Conservation (phyloP, 64 coral and sea anemone genomes). For the Acropora tenuis region DNA sequence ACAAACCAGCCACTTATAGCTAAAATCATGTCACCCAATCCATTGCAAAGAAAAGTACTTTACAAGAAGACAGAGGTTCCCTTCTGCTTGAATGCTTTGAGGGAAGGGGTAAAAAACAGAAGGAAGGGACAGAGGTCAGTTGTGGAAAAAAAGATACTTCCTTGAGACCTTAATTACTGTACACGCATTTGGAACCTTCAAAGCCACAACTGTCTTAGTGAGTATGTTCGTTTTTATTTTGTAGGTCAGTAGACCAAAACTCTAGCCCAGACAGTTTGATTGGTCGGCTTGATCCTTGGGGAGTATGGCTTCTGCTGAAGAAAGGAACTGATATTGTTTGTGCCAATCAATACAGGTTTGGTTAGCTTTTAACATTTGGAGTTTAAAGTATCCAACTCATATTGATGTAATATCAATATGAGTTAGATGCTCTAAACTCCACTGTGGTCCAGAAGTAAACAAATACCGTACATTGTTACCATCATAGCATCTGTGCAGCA, state of each 20-base stretch:
- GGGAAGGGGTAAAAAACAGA: neutral
- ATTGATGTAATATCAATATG: no score
- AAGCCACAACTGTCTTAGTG: neutral
- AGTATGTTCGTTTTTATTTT: neutral
- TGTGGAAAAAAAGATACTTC: no score
- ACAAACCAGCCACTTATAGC: slow-evolving; percentile 39
- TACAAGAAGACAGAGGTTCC: slow-evolving; percentile 40
- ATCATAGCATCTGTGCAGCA: no score
- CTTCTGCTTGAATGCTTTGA: neutral
- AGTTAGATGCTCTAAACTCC: no score
- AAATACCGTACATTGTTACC: no score
- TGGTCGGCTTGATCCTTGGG: slow-evolving; percentile 64
- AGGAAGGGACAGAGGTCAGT: slow-evolving; percentile 1
- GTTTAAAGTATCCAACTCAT: no score
- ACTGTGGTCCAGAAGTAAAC: no score
- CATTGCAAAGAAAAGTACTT: slow-evolving; percentile 31
- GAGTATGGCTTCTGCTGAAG: slow-evolving; percentile 48
- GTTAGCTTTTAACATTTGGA: no score
- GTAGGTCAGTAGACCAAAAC: neutral
- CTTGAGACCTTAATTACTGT: neutral
- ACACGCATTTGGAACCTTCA: neutral
- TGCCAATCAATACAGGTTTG: slow-evolving; percentile 49
- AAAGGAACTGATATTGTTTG: slow-evolving; percentile 34
- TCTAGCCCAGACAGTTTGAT: slow-evolving; percentile 39
- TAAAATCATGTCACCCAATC: slow-evolving; percentile 47